Evolutionary conservation across 1,140 invertebrate species (phyloP), one percentile per base, ranked within the genome.

Genomic region (Chironomus striatipennis): DNA sequence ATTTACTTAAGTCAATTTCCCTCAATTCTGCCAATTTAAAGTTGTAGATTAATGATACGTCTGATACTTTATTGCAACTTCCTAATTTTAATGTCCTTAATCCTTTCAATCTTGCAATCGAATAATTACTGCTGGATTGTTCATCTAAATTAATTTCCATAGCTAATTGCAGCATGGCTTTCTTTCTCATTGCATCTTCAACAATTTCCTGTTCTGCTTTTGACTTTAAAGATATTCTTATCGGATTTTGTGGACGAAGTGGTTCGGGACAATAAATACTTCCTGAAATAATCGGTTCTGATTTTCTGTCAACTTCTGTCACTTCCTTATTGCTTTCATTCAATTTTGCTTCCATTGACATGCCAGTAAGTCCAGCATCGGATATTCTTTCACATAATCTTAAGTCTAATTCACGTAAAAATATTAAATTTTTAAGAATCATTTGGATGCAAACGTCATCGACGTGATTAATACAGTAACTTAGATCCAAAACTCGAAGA

Each of bases 191-290:
- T 3, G 88, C 88, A 80, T 90, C 88, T 15, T 83, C 80, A 2
- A 89, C 85, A 76, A 90, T 90, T 77, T 90, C 87, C 78, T 88
- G 85, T 78, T 90, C 89, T 12, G 88, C 88, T 78, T 84, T 85
- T 42, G 87, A 89, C 3, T 88, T 83, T 9, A 90, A 78, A 72
- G 87, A 85, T 76, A 90, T 89, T 77, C 84, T 86, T 10, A 83
- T 75, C 12, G 77, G 47, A 24, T 77, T 7, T 73, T 74, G 77
- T 74, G 80, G 43, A 4, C 73, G 7, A 77, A 79, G 43, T 80
- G 78, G 72, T 78, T 43, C 0, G 77, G 78, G 21, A 74, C 74
- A 12, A 67, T 73, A 2, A 8, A 20, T 47, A 64, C 43, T 24
- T 57, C 43, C 42, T 20, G 17, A 42, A 24, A 73, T 75, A 8